Conservation (phyloP, 1,140 invertebrate species). For the Scaptomyza graminum region DNA sequence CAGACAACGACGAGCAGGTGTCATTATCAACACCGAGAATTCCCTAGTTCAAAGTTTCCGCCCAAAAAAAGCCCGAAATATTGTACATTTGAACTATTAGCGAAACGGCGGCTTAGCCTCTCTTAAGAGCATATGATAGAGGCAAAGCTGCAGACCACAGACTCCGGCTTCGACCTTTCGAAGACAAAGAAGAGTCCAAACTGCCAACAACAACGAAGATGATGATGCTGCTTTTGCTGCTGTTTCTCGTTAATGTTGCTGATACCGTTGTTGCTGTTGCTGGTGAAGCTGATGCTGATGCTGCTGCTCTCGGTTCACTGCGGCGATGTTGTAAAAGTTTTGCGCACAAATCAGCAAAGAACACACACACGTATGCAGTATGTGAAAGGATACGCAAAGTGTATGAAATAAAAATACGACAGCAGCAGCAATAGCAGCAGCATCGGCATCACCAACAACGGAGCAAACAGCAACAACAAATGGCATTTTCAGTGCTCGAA, state of each 20-base stretch:
- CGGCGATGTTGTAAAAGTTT: slow-evolving; percentile 79
- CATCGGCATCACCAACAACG: slow-evolving; percentile 22
- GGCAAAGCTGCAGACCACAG: slow-evolving; percentile 55
- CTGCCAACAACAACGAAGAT: slow-evolving; percentile 66
- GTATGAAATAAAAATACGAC: slow-evolving; percentile 65
- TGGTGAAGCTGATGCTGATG: slow-evolving; percentile 43
- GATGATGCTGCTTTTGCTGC: slow-evolving; percentile 39
- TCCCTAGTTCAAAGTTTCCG: slow-evolving; percentile 34
- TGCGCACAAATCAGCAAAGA: slow-evolving; percentile 77
- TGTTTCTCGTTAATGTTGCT: slow-evolving; percentile 63
- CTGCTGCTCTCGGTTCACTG: slow-evolving; percentile 51
- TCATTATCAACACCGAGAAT: slow-evolving; percentile 4
- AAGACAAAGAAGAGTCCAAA: slow-evolving; percentile 78
- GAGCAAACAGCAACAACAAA: slow-evolving; percentile 49
- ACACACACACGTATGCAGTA: slow-evolving; percentile 40
- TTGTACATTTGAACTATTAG: slow-evolving; percentile 42
- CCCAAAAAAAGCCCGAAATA: slow-evolving; percentile 19
- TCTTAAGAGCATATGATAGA: slow-evolving; percentile 24
- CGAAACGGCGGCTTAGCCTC: slow-evolving; percentile 26
- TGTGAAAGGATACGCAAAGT: slow-evolving; percentile 66
- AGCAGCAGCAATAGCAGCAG: slow-evolving; percentile 44
- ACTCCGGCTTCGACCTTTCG: slow-evolving; percentile 78
- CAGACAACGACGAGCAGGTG: slow-evolving; percentile 12
- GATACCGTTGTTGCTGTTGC: slow-evolving; percentile 61
- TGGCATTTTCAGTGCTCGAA: slow-evolving; percentile 69